phyloP scores from a whole-genome alignment of 2,888 invertebrate genomes.

The Polydrusus pterygomalis region DNA sequence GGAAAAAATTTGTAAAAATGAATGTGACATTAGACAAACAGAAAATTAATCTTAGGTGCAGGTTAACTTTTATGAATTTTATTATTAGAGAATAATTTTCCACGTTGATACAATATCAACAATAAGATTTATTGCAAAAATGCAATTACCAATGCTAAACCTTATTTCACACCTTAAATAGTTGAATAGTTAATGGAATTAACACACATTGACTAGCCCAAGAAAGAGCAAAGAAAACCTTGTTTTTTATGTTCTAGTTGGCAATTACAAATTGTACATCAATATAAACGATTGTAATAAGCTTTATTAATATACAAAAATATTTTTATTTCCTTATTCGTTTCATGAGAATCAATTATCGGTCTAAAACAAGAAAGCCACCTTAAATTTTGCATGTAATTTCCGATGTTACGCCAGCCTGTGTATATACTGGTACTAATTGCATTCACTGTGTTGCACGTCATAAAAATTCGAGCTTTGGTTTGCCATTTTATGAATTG shows the following conservation, averaged over 20 bases:
- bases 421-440: no score
- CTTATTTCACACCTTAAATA: slow-evolving; percentile 23
- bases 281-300: background rate
- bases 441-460: no score
- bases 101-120: background rate
- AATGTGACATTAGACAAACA: background rate
- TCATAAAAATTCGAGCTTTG: no score
- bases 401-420: no score
- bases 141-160: slow-evolving; percentile 23
- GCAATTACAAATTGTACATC: background rate
- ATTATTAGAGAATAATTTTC: background rate
- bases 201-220: slow-evolving; percentile 16
- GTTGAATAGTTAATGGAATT: slow-evolving; percentile 15
- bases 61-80: background rate
- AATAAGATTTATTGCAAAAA: slow-evolving; percentile 24
- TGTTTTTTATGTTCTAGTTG: slow-evolving; percentile 16
- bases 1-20: background rate
- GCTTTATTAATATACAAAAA: no score
- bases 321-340: no score
- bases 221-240: slow-evolving; percentile 22
- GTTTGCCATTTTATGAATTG: no score
- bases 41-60: background rate
- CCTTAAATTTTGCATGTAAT: no score
- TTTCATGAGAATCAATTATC: no score
- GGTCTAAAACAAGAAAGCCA: no score